Evolutionary conservation across 2,888 invertebrate genomes (phyloP).

Genomic region (Hypsopygia costalis): DNA sequence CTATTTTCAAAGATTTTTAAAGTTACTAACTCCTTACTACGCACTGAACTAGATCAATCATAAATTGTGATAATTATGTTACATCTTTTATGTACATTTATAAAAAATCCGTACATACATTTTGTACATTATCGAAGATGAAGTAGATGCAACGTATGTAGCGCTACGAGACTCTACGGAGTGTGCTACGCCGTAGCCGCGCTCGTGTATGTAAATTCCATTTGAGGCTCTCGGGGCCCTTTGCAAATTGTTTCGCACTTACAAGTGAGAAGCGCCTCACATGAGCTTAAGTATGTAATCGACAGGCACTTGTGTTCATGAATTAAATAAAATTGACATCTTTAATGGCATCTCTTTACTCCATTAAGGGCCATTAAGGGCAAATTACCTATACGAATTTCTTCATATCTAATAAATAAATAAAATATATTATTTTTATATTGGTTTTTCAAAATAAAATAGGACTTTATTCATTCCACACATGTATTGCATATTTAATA

Average conservation of each 20-base stretch:
- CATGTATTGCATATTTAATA: too few relatives aligned
- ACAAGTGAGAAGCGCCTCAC: constrained; percentile 4
- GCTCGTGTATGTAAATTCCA: constrained; percentile 21
- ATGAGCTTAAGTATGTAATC: constrained; percentile 2
- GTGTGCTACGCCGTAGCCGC: constrained; percentile 8
- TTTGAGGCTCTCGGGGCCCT: constrained; percentile 14
- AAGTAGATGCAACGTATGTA: background rate
- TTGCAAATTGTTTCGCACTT: constrained; percentile 17
- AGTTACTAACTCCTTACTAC: too few relatives aligned
- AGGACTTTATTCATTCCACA: too few relatives aligned
- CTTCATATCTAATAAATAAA: background rate
- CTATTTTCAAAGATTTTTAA: too few relatives aligned
- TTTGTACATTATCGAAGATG: too few relatives aligned
- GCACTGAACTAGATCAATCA: too few relatives aligned
- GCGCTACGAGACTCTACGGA: constrained; percentile 4
- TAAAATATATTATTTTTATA: too few relatives aligned
- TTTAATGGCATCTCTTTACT: background rate
- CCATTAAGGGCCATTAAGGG: background rate
- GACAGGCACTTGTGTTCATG: background rate
- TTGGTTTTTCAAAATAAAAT: too few relatives aligned
- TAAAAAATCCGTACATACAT: too few relatives aligned
- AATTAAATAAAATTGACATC: background rate
- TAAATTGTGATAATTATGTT: too few relatives aligned
- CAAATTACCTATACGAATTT: background rate
- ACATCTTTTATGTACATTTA: too few relatives aligned